Conservation (phyloP, 1,140 invertebrate species). For the Drosophila rhopaloa region DNA sequence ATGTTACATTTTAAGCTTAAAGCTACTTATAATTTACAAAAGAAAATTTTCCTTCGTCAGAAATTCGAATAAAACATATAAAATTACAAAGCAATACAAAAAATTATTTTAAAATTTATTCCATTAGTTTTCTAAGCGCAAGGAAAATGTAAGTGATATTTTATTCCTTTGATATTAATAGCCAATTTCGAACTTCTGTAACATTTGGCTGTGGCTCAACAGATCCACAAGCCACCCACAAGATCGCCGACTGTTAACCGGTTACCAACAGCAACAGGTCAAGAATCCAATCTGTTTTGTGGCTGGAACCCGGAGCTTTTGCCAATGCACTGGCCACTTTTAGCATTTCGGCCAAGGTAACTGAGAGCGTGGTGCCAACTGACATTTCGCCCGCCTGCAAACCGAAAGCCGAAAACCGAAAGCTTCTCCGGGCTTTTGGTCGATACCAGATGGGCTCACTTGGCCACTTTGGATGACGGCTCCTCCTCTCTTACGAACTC, state of each 20-base stretch:
- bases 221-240: conserved; percentile 1
- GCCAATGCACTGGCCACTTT: conserved; percentile 17
- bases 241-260: conserved; percentile 9
- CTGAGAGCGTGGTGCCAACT: conserved; percentile 13
- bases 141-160: not conserved
- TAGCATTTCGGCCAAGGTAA: conserved; percentile 74
- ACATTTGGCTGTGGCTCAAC: conserved; percentile 4
- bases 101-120: no score
- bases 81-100: no score
- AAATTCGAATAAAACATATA: no score
- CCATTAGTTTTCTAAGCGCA: no score
- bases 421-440: conserved; percentile 12
- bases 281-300: not conserved
- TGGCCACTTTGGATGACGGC: conserved; percentile 9
- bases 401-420: not conserved
- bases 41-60: no score
- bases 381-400: conserved; percentile 3
- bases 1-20: no score
- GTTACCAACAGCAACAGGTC: conserved; percentile 56
- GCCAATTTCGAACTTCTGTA: conserved; percentile 2
- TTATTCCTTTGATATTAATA: not conserved
- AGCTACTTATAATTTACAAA: no score
- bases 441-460: conserved; percentile 12
- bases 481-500: conserved; percentile 50
- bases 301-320: conserved; percentile 8